phyloP scores from a whole-genome alignment of 2,888 invertebrate genomes.

The Pristionchus arcanus region DNA sequence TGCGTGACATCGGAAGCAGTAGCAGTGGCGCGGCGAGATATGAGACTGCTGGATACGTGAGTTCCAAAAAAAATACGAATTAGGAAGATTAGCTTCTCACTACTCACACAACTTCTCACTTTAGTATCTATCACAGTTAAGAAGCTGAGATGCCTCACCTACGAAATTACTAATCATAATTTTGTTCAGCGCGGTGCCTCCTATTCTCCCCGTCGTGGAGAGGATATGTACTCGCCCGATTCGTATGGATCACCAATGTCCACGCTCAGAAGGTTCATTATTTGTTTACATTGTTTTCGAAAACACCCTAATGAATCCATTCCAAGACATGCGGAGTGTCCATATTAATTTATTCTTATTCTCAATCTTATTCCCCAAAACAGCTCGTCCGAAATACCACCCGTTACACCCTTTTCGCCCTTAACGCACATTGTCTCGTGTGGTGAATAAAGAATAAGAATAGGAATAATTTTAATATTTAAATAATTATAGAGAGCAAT shows the following conservation, averaged over 20 bases:
- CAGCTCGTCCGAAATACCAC: no score
- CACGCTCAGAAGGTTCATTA: slow-evolving; percentile 14
- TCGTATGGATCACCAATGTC: slow-evolving; percentile 25
- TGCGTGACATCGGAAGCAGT: slow-evolving; percentile 18
- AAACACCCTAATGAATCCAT: neutral
- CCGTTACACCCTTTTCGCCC: no score
- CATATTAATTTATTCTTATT: no score
- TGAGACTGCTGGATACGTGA: slow-evolving; percentile 4
- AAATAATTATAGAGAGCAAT: neutral
- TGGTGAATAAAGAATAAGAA: neutral
- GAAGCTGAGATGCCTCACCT: no score
- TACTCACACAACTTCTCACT: no score
- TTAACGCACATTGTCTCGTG: no score
- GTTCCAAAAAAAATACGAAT: neutral
- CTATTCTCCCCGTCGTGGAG: slow-evolving; percentile 51
- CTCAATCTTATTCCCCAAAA: no score
- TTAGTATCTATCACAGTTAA: no score
- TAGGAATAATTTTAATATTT: neutral
- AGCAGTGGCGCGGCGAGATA: slow-evolving; percentile 3
- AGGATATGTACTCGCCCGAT: neutral
- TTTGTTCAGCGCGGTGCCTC: slow-evolving; percentile 37
- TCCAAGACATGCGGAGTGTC: no score
- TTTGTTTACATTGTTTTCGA: no score
- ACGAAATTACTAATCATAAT: no score
- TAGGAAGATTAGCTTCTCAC: no score